These are phyloP conservation scores for Drosophila suzukii DNA, from an alignment of 1,140 invertebrate species.

Conservation along the genomic window DNA sequence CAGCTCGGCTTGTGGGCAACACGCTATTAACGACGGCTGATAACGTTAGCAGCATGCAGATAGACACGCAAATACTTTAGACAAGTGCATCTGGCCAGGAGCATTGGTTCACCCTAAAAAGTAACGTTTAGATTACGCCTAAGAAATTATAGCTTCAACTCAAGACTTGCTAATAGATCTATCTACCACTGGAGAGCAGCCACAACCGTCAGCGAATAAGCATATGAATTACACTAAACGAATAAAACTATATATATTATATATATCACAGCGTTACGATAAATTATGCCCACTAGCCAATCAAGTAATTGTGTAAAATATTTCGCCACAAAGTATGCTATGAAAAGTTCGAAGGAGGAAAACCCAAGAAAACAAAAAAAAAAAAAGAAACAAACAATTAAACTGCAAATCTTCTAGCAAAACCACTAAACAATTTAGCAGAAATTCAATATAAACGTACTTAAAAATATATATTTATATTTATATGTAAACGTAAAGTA, in stretches of 20 bases:
- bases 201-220: constrained; percentile 51
- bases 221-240: constrained; percentile 50
- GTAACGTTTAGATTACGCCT: constrained; percentile 58
- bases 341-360: constrained; percentile 15
- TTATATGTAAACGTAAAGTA: constrained; percentile 42
- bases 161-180: constrained; percentile 72
- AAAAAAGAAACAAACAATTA: background rate
- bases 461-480: constrained; percentile 36
- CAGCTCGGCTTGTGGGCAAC: constrained; percentile 1
- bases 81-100: constrained; percentile 40
- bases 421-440: constrained; percentile 51
- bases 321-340: constrained; percentile 61
- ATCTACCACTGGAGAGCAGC: constrained; percentile 34
- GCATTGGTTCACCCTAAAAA: constrained; percentile 11
- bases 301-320: constrained; percentile 80
- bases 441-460: constrained; percentile 61
- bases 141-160: constrained; percentile 79
- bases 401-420: constrained; percentile 5
- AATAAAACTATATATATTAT: constrained; percentile 59
- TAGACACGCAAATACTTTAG: constrained; percentile 63
- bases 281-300: constrained; percentile 78
- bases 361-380: background rate
- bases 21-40: constrained; percentile 22
- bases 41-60: constrained; percentile 31
- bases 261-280: constrained; percentile 75